Conservation (phyloP, 2,797 vertebrate genomes). For the Neostethus bicornis region DNA sequence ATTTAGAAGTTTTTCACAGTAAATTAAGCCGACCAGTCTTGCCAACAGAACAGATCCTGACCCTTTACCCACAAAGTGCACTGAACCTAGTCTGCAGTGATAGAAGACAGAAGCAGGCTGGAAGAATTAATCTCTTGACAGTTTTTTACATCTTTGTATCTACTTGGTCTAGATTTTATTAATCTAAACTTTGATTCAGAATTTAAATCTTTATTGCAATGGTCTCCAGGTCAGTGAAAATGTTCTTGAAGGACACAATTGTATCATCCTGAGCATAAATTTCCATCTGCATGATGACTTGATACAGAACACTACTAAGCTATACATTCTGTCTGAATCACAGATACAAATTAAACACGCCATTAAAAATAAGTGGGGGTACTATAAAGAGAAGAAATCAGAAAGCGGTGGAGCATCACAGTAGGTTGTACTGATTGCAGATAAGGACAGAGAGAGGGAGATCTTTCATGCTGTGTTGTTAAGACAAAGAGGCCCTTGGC, state of each 20-base stretch:
- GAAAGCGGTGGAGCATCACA: conserved; percentile 26
- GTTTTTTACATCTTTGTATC: no score
- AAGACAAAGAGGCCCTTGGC: conserved; percentile 78
- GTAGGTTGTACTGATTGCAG: conserved; percentile 45
- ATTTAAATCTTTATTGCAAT: no score
- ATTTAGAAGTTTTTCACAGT: neutral
- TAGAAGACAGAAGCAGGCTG: neutral
- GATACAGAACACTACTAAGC: no score
- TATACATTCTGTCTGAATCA: no score
- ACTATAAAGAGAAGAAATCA: conserved; percentile 4
- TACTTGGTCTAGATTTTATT: no score
- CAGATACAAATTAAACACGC: conserved; percentile 23
- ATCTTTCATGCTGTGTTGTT: conserved; percentile 56
- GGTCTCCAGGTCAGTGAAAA: no score
- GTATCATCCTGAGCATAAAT: no score
- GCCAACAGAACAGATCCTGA: neutral
- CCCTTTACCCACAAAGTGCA: neutral
- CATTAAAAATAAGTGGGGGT: conserved; percentile 20
- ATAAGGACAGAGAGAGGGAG: conserved; percentile 44
- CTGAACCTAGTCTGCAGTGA: neutral
- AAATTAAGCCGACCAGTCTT: no score
- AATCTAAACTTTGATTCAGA: no score
- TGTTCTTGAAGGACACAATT: no score
- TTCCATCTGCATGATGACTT: no score
- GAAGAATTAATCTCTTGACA: no score